Evolutionary conservation across 2,888 invertebrate genomes (phyloP).

Genomic region (Lepidochitona cinerea): DNA sequence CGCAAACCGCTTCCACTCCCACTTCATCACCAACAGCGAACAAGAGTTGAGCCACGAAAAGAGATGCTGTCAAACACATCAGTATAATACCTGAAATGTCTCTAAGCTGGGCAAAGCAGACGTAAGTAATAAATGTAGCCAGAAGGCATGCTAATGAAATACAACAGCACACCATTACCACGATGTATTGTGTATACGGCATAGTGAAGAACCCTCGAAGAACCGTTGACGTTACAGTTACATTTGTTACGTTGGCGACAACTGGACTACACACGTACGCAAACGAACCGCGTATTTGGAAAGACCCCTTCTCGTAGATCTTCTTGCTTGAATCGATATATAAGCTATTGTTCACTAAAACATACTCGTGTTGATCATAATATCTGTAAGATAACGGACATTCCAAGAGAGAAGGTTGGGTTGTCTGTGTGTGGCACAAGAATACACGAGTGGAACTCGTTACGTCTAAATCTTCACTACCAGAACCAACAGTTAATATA

Average conservation of each 20-base stretch:
- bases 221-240: neutral
- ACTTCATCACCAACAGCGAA: neutral
- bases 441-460: neutral
- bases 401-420: neutral
- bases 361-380: neutral
- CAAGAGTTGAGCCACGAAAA: neutral
- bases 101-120: neutral
- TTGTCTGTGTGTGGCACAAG: neutral
- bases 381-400: neutral
- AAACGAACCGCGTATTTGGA: neutral
- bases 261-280: neutral
- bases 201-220: neutral
- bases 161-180: neutral
- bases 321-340: neutral
- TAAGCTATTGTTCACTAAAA: neutral
- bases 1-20: neutral
- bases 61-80: slow-evolving; percentile 4
- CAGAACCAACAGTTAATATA: neutral
- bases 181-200: neutral
- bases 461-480: neutral
- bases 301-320: neutral
- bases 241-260: neutral
- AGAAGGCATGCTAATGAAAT: neutral
- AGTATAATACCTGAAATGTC: neutral
- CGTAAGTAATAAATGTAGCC: slow-evolving; percentile 2